These are phyloP conservation scores for Rana temporaria DNA, from an alignment of 2,113 vertebrate genomes.

Conservation along the genomic window DNA sequence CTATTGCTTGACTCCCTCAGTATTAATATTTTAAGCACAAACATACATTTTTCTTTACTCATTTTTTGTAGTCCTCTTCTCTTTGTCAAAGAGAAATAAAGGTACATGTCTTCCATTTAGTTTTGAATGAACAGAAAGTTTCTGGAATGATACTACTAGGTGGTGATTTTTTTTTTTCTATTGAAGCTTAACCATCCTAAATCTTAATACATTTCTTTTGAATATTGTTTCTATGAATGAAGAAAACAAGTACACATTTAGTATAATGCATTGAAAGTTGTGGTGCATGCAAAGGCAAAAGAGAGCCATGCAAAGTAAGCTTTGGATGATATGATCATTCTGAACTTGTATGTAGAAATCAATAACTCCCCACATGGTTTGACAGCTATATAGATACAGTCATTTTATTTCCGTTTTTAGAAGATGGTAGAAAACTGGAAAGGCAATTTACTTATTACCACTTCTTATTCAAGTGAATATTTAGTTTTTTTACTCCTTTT, in stretches of 20 bases:
- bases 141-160: not conserved
- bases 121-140: conserved; percentile 59
- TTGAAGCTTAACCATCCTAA: not conserved
- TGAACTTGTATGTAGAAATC: no score
- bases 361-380: no score
- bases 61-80: conserved; percentile 30
- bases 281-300: not conserved
- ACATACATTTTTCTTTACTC: not conserved
- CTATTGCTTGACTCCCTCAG: conserved; percentile 39
- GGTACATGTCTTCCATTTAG: conserved; percentile 72
- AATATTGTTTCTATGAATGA: not conserved
- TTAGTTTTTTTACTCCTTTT: no score
- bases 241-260: not conserved
- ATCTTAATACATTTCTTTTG: no score
- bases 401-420: no score
- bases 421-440: no score
- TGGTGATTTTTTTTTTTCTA: not conserved
- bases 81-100: conserved; percentile 66
- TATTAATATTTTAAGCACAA: conserved; percentile 78
- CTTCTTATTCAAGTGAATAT: no score
- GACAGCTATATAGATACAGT: no score
- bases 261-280: not conserved
- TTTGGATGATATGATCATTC: no score
- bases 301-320: not conserved
- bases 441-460: no score